Percentiles rank a stretch among this genome's conserved stretches.
Evolutionary conservation across 2,888 invertebrate genomes (phyloP).

Genomic region (Cephonodes hylas): DNA sequence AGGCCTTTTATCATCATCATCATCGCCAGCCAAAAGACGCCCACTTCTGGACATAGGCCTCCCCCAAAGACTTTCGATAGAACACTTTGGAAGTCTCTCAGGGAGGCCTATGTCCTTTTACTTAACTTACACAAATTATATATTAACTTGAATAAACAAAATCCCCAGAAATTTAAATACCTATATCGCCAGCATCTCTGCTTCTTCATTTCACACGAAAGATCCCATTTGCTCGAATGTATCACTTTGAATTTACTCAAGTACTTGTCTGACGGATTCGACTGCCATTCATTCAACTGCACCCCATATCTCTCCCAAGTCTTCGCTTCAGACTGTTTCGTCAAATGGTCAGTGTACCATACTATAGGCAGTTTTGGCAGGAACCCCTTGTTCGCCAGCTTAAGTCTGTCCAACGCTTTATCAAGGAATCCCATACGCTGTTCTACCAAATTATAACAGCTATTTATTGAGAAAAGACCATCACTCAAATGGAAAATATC

Average conservation of each 20-base stretch:
- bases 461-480: slow-evolving; percentile 84
- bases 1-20: too few species aligned
- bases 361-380: slow-evolving; percentile 81
- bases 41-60: too few species aligned
- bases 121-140: too few species aligned
- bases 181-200: slow-evolving; percentile 54
- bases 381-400: slow-evolving; percentile 80
- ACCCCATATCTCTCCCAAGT: slow-evolving; percentile 81
- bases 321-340: slow-evolving; percentile 64
- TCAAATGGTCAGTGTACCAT: slow-evolving; percentile 86
- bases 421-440: slow-evolving; percentile 87
- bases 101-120: too few species aligned
- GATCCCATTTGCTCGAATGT: slow-evolving; percentile 89
- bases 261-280: slow-evolving; percentile 83
- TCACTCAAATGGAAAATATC: slow-evolving; percentile 91
- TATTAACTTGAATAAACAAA: too few species aligned
- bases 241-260: slow-evolving; percentile 87
- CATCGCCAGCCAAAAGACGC: too few species aligned
- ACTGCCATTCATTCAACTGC: slow-evolving; percentile 87
- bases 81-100: too few species aligned
- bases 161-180: slow-evolving; percentile 30
- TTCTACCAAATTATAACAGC: slow-evolving; percentile 85
- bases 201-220: slow-evolving; percentile 82
- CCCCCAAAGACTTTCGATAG: too few species aligned
- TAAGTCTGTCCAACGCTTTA: slow-evolving; percentile 82